A percentile compares a stretch with the other conserved stretches of the same genome.
Conservation (phyloP, 1,140 invertebrate genomes). For the Atta colombica region DNA sequence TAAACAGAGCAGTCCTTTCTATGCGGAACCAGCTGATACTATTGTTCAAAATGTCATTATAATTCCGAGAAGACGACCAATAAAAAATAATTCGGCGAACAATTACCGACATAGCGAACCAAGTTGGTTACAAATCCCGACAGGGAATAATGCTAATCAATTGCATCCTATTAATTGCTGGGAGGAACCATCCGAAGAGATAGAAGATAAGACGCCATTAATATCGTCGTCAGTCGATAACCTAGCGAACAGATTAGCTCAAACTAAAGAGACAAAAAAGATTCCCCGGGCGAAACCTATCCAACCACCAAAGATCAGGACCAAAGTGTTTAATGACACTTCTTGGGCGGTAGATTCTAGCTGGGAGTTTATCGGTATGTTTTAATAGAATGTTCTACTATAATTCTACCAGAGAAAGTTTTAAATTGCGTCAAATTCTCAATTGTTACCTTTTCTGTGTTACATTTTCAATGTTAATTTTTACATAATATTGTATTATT, state of each 20-base stretch:
- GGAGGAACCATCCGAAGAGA: constrained; percentile 86
- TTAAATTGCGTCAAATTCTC: no score
- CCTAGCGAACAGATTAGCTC: constrained; percentile 85
- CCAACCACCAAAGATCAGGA: constrained; percentile 90
- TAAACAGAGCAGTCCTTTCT: constrained; percentile 94
- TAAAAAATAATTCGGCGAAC: constrained; percentile 79
- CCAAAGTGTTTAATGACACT: constrained; percentile 88
- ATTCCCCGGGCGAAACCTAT: constrained; percentile 90
- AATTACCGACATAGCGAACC: constrained; percentile 90
- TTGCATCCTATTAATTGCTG: constrained; percentile 89
- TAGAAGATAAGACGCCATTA: constrained; percentile 84
- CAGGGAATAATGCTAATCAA: constrained; percentile 79
- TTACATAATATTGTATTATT: no score
- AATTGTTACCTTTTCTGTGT: no score
- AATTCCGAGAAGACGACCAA: constrained; percentile 82
- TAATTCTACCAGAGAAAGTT: no score
- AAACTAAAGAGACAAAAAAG: constrained; percentile 83
- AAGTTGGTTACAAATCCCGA: constrained; percentile 86
- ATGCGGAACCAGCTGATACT: constrained; percentile 96
- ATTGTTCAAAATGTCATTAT: constrained; percentile 87
- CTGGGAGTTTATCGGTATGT: constrained; percentile 94
- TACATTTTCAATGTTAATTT: no score
- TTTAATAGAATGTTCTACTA: constrained; percentile 17
- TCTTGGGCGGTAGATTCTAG: constrained; percentile 94
- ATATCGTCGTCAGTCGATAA: constrained; percentile 92